These are phyloP conservation scores for Phymastichus coffea DNA, from an alignment of 1,140 invertebrate species.

Conservation along the genomic window DNA sequence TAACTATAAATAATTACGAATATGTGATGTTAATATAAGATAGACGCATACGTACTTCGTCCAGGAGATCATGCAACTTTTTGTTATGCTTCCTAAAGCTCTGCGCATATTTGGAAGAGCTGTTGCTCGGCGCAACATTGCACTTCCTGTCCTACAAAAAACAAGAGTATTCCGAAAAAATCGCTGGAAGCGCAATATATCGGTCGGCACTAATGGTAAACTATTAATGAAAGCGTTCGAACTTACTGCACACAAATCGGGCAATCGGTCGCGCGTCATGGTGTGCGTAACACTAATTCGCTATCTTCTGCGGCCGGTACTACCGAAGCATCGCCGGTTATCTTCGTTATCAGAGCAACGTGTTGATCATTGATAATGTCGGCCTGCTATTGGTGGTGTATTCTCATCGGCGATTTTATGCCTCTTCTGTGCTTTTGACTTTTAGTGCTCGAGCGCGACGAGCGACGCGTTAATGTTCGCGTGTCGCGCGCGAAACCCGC, in stretches of 20 bases:
- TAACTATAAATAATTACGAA: too few relatives aligned
- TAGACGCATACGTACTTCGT: conserved; percentile 55
- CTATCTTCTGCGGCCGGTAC: neutral
- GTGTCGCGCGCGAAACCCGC: neutral
- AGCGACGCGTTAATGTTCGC: neutral
- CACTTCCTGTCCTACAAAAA: neutral
- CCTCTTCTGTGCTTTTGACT: conserved; percentile 8
- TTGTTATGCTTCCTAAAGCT: conserved; percentile 45
- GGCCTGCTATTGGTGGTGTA: neutral
- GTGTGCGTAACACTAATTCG: conserved; percentile 9
- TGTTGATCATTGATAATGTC: conserved; percentile 37
- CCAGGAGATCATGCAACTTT: conserved; percentile 48
- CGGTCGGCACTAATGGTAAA: too few relatives aligned
- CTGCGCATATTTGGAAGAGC: conserved; percentile 45
- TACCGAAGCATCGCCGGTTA: conserved; percentile 27
- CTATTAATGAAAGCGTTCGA: too few relatives aligned
- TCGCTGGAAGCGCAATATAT: too few relatives aligned
- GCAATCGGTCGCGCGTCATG: conserved; percentile 53
- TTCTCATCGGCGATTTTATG: conserved; percentile 14
- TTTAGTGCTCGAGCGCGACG: too few relatives aligned
- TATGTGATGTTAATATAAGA: too few relatives aligned
- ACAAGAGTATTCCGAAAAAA: too few relatives aligned
- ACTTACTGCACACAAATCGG: conserved; percentile 51
- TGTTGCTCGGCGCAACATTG: conserved; percentile 35
- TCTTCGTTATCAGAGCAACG: conserved; percentile 47